phyloP scores from a whole-genome alignment of 1,140 invertebrate genomes.

The Adoxophyes honmai region DNA sequence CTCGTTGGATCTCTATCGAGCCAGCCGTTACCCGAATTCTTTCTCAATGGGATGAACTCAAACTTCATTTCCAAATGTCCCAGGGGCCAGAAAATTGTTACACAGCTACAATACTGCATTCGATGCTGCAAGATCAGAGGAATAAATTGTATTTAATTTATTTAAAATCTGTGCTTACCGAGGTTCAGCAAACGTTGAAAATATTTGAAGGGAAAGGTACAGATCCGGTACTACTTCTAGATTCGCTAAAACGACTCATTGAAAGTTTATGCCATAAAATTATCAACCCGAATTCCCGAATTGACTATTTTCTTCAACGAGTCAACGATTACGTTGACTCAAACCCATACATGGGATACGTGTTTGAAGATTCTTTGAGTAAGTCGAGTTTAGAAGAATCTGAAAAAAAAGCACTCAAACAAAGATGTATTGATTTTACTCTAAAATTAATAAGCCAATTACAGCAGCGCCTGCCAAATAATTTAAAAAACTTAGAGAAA shows the following conservation, averaged over 20 bases:
- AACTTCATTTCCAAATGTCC: conserved; percentile 29
- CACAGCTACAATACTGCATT: conserved; percentile 24
- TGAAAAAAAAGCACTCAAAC: too few relatives aligned
- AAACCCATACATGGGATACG: background rate
- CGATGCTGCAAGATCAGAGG: conserved; percentile 13
- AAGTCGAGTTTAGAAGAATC: too few relatives aligned
- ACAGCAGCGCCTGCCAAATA: conserved; percentile 24
- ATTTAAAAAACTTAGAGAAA: conserved; percentile 27
- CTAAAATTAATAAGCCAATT: conserved; percentile 26
- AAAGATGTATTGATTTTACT: conserved; percentile 26
- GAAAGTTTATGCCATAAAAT: background rate
- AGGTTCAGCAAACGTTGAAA: conserved; percentile 25
- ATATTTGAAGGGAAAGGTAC: conserved; percentile 27
- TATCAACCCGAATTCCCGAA: background rate
- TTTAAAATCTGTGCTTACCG: conserved; percentile 23
- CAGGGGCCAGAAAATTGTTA: conserved; percentile 24
- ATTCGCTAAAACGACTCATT: background rate
- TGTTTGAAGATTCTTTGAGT: too few relatives aligned
- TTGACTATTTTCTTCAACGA: background rate
- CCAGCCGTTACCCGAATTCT: conserved; percentile 39
- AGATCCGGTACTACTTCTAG: conserved; percentile 20
- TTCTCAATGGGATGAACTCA: conserved; percentile 54
- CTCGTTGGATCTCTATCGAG: conserved; percentile 55
- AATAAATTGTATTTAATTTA: conserved; percentile 26
- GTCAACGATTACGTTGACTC: background rate